Evolutionary conservation across 2,113 vertebrate genomes (phyloP).

Genomic region (Sinocyclocheilus maitianheensis): DNA sequence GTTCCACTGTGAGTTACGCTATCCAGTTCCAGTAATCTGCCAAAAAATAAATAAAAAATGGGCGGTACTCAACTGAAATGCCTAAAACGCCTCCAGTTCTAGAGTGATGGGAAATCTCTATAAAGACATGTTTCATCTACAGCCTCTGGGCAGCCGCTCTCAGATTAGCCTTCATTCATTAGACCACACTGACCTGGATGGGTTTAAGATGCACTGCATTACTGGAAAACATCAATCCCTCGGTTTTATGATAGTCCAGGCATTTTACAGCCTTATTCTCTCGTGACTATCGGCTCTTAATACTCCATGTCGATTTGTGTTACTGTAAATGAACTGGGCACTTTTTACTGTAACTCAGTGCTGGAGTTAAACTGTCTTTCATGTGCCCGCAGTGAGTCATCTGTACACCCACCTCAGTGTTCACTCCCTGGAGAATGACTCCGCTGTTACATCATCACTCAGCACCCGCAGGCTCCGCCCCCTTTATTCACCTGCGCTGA

Average conservation of each 20-base stretch:
- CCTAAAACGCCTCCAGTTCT: constrained; percentile 20
- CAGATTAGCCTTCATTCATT: constrained; percentile 16
- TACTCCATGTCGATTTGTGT: background rate
- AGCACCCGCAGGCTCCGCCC: constrained; percentile 15
- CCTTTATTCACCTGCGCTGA: constrained; percentile 22
- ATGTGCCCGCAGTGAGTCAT: constrained; percentile 47
- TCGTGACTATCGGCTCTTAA: background rate
- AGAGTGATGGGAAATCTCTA: constrained; percentile 2
- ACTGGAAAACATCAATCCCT: constrained; percentile 10
- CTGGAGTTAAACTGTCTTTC: constrained; percentile 1
- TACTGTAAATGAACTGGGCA: background rate
- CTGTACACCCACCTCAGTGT: background rate
- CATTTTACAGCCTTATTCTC: background rate
- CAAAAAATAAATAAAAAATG: background rate
- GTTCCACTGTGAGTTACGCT: constrained; percentile 24
- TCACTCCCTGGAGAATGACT: constrained; percentile 45
- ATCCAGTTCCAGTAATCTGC: constrained; percentile 36
- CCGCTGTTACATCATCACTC: constrained; percentile 46
- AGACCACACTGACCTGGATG: constrained; percentile 17
- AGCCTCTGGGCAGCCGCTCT: constrained; percentile 14
- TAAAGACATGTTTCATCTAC: constrained; percentile 5
- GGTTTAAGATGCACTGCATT: background rate
- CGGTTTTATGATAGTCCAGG: background rate
- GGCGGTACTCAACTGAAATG: background rate
- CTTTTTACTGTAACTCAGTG: constrained; percentile 28